Conservation (phyloP, 2,113 vertebrate species). For the Tricholaema leucomelas region DNA sequence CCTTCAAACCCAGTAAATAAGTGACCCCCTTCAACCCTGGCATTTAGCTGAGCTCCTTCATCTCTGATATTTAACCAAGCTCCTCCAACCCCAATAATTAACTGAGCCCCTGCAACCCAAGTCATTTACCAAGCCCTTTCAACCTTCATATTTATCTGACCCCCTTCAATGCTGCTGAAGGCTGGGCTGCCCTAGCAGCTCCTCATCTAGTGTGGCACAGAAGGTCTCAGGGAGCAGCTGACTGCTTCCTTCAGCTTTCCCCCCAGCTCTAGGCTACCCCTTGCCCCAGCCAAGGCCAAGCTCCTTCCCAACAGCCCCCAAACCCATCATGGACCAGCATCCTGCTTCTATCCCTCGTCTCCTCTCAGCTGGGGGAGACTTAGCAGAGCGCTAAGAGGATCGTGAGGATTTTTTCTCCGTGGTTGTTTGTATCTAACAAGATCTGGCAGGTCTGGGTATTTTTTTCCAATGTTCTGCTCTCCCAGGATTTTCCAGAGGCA, state of each 20-base stretch:
- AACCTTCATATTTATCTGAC: not conserved
- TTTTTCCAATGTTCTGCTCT: not conserved
- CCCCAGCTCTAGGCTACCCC: accelerated
- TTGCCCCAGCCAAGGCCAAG: not conserved
- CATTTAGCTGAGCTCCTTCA: not conserved
- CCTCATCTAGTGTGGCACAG: accelerated
- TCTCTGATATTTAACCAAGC: not conserved
- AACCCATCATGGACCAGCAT: not conserved
- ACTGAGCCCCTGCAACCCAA: not conserved
- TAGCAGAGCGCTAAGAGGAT: not conserved
- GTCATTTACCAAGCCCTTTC: not conserved
- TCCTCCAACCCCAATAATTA: not conserved
- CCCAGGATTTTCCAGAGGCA: not conserved
- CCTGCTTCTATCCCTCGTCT: accelerated
- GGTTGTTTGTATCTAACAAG: conserved; percentile 14
- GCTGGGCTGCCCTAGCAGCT: not conserved
- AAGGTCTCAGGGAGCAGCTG: not conserved
- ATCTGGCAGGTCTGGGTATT: not conserved
- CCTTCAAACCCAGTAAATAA: not conserved
- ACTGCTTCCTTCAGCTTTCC: accelerated
- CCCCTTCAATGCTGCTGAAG: not conserved
- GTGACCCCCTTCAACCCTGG: not conserved
- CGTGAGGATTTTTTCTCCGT: not conserved
- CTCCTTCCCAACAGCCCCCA: not conserved
- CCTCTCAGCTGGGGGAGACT: not conserved